Percentiles rank a stretch among this genome's conserved stretches.
phyloP scores from a whole-genome alignment of 1,140 invertebrate species.

The Calycopis cecrops region DNA sequence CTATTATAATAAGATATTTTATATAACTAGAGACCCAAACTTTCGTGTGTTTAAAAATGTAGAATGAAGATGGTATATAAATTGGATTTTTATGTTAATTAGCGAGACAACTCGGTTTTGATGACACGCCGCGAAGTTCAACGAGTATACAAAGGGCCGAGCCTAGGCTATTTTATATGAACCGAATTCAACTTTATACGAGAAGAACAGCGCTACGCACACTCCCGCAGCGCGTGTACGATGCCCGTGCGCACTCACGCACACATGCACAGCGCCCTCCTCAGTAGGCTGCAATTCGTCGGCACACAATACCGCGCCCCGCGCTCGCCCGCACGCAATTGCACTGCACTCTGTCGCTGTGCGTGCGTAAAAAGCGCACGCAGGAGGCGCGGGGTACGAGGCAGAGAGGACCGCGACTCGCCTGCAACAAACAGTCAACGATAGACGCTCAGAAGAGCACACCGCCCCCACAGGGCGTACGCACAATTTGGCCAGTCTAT shows the following conservation, averaged over 20 bases:
- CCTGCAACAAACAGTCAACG: conserved; percentile 57
- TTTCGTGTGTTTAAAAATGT: conserved; percentile 1
- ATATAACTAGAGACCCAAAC: not conserved
- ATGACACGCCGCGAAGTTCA: conserved; percentile 55
- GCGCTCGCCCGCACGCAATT: conserved; percentile 62
- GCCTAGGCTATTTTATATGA: conserved; percentile 64
- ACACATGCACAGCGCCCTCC: conserved; percentile 52
- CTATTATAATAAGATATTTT: not conserved
- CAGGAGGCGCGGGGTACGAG: conserved; percentile 55
- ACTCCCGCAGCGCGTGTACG: conserved; percentile 31
- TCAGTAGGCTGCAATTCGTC: conserved; percentile 69
- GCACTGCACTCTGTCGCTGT: conserved; percentile 64
- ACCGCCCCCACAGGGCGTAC: conserved; percentile 62
- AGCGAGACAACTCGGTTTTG: conserved; percentile 44
- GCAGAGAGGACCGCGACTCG: conserved; percentile 48
- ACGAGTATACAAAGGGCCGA: conserved; percentile 60
- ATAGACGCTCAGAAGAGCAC: conserved; percentile 62
- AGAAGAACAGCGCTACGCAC: conserved; percentile 37
- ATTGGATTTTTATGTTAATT: conserved; percentile 56
- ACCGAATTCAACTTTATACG: conserved; percentile 54
- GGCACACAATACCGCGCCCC: conserved; percentile 47
- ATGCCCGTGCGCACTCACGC: conserved; percentile 60
- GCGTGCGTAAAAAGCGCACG: conserved; percentile 72
- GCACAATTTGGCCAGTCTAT: conserved; percentile 31
- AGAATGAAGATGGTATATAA: conserved; percentile 29